phyloP scores from a whole-genome alignment of 30 jellyfish, hydroid and myxozoan genomes.

The Clytia hemisphaerica region DNA sequence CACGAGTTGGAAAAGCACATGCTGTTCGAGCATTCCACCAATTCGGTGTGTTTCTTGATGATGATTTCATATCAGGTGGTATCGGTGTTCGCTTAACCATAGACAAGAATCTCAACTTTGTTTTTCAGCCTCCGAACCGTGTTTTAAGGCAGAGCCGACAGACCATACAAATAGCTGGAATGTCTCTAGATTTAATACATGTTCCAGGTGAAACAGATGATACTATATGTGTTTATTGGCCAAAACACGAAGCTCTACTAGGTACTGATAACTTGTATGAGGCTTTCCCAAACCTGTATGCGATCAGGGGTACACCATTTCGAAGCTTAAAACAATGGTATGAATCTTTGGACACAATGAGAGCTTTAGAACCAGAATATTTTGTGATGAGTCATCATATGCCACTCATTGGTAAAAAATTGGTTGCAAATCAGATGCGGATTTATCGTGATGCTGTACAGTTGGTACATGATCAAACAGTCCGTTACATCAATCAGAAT shows the following conservation, averaged over 20 bases:
- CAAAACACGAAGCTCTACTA: not conserved
- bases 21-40: slow-evolving; percentile 3
- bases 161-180: slow-evolving; percentile 11
- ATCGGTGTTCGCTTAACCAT: not conserved
- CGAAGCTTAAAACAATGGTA: slow-evolving; percentile 9
- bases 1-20: slow-evolving; percentile 4
- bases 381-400: slow-evolving; percentile 3
- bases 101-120: not conserved
- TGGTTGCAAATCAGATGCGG: not conserved
- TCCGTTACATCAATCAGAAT: slow-evolving; percentile 5
- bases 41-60: slow-evolving; percentile 5
- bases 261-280: slow-evolving; percentile 8
- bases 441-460: slow-evolving; percentile 8
- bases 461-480: slow-evolving; percentile 22
- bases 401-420: not conserved
- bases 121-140: slow-evolving; percentile 1
- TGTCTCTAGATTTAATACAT: not conserved
- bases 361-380: slow-evolving; percentile 3
- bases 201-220: slow-evolving; percentile 22
- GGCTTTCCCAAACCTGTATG: slow-evolving; percentile 20
- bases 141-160: not conserved
- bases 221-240: slow-evolving; percentile 10
- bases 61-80: not conserved
- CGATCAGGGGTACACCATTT: slow-evolving; percentile 14
- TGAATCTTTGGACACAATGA: slow-evolving; percentile 12